A percentile compares a stretch with the other conserved stretches of the same genome.
phyloP scores from a whole-genome alignment of 1,140 invertebrate genomes.

The Colletes latitarsis region DNA sequence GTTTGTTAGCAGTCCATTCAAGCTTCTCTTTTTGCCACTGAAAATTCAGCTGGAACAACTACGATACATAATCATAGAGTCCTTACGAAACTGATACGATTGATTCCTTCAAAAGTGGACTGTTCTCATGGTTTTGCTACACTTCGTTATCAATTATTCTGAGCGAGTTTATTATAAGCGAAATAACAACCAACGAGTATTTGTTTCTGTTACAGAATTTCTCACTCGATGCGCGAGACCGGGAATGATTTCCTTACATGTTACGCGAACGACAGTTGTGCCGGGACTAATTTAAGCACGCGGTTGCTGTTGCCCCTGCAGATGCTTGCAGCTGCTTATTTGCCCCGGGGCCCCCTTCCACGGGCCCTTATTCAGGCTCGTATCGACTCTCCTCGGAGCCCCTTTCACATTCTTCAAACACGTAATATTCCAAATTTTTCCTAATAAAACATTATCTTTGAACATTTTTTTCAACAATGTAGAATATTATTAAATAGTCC shows the following conservation, averaged over 20 bases:
- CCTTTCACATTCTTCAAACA: not conserved
- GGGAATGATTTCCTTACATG: conserved; percentile 59
- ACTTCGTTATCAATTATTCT: not conserved
- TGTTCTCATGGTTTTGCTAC: not conserved
- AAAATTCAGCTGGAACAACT: not conserved
- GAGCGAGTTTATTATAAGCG: too few species aligned
- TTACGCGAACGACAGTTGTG: conserved; percentile 79
- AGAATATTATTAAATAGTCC: too few species aligned
- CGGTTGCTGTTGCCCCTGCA: conserved; percentile 74
- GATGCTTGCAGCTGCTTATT: conserved; percentile 78
- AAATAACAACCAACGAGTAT: too few species aligned
- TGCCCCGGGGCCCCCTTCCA: conserved; percentile 63
- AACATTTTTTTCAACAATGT: too few species aligned
- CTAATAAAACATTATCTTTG: too few species aligned
- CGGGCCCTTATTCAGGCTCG: conserved; percentile 40
- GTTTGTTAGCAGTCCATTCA: not conserved
- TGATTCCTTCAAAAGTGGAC: not conserved
- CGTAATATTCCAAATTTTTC: too few species aligned
- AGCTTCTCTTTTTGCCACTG: not conserved
- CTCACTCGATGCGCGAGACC: not conserved
- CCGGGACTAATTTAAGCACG: conserved; percentile 81
- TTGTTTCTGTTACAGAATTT: not conserved
- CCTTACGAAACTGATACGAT: too few species aligned
- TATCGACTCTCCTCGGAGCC: not conserved
- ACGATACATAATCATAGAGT: not conserved